Percentiles rank a stretch among this genome's conserved stretches.
Conservation (phyloP, 2,888 invertebrate species). For the Linnaemya vulpina region DNA sequence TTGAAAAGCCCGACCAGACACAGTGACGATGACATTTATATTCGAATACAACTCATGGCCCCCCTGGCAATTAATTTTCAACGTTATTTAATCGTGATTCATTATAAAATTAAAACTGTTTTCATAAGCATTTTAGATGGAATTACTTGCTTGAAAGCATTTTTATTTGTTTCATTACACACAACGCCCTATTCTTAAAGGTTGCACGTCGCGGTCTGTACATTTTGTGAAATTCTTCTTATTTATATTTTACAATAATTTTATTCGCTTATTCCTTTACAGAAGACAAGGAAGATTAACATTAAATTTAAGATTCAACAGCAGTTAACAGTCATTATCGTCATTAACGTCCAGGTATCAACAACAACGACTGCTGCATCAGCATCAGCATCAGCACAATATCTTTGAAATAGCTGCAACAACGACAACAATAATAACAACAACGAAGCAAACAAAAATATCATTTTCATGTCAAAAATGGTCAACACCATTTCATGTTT, state of each 20-base stretch:
- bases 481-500: constrained; percentile 65
- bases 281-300: constrained; percentile 45
- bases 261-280: constrained; percentile 44
- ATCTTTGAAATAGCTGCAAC: neutral
- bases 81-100: neutral
- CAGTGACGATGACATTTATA: constrained; percentile 62
- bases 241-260: neutral
- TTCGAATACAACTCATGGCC: constrained; percentile 48
- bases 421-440: constrained; percentile 3
- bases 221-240: neutral
- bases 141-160: too few species aligned
- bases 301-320: constrained; percentile 74
- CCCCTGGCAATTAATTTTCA: neutral
- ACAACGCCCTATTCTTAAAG: constrained; percentile 11
- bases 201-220: constrained; percentile 26
- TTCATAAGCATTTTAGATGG: too few species aligned
- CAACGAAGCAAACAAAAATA: constrained; percentile 62
- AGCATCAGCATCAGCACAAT: constrained; percentile 15
- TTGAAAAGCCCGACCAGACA: constrained; percentile 62
- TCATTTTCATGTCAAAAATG: constrained; percentile 79
- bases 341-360: constrained; percentile 79
- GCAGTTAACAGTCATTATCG: constrained; percentile 79
- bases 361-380: constrained; percentile 67
- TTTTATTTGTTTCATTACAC: neutral
- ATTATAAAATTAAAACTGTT: neutral